A percentile compares a stretch with the other conserved stretches of the same genome.
Evolutionary conservation across 1,140 invertebrate genomes (phyloP).

Genomic region (Trichonephila clavata): DNA sequence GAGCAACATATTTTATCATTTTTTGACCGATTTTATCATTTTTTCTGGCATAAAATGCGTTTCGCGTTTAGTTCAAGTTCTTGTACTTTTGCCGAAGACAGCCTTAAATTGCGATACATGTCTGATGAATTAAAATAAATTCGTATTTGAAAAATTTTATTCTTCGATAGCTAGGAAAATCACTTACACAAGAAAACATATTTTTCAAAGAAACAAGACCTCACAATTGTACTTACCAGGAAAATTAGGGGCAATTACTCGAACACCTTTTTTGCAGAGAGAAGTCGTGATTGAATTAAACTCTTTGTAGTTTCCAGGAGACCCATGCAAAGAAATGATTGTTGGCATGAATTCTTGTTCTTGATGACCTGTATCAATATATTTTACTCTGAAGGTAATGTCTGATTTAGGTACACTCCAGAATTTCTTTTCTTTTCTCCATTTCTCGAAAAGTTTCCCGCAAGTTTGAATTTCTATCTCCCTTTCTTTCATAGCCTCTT

Average conservation of each 20-base stretch:
- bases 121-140: too few species aligned
- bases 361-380: constrained; percentile 68
- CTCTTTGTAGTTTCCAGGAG: constrained; percentile 77
- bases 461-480: constrained; percentile 67
- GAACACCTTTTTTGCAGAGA: constrained; percentile 37
- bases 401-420: constrained; percentile 53
- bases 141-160: too few species aligned
- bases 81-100: too few species aligned
- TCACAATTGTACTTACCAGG: constrained; percentile 69
- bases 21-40: too few species aligned
- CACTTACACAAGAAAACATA: too few species aligned
- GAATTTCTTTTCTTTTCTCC: constrained; percentile 53
- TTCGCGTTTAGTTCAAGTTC: too few species aligned
- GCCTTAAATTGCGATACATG: too few species aligned
- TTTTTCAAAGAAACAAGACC: background rate
- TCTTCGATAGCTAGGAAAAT: too few species aligned
- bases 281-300: constrained; percentile 70
- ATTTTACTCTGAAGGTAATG: constrained; percentile 70
- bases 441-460: constrained; percentile 66
- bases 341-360: background rate
- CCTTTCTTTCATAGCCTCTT: background rate
- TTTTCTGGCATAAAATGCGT: too few species aligned
- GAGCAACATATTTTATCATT: too few species aligned
- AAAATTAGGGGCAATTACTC: constrained; percentile 76
- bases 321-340: constrained; percentile 75